Conservation (phyloP, 2,797 vertebrate genomes). For the Megalops cyprinoides region DNA sequence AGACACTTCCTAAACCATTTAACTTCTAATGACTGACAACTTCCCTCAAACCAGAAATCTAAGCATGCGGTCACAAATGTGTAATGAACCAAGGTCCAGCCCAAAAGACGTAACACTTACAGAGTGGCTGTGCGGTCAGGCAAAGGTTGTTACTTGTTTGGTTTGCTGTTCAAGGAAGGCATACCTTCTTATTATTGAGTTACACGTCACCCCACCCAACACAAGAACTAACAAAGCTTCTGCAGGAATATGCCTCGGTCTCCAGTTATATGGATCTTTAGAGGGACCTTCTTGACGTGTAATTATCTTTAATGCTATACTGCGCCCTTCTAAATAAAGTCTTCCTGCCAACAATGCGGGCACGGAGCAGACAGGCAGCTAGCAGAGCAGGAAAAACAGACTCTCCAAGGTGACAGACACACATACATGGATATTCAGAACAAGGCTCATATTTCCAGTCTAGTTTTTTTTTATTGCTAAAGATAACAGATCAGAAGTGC, state of each 20-base stretch:
- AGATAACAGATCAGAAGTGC: constrained; percentile 18
- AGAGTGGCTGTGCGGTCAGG: constrained; percentile 61
- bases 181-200: constrained; percentile 67
- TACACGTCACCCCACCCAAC: constrained; percentile 69
- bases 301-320: constrained; percentile 86
- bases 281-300: constrained; percentile 74
- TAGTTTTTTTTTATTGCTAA: neutral
- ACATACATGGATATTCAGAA: constrained; percentile 37
- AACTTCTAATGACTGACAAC: constrained; percentile 60
- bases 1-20: constrained; percentile 57
- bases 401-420: constrained; percentile 58
- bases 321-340: constrained; percentile 80
- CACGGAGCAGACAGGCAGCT: constrained; percentile 59
- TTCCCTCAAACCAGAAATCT: constrained; percentile 68
- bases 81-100: constrained; percentile 54
- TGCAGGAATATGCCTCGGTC: constrained; percentile 35
- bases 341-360: constrained; percentile 71
- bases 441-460: constrained; percentile 6
- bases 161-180: constrained; percentile 66
- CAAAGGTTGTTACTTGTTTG: constrained; percentile 61
- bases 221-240: constrained; percentile 58
- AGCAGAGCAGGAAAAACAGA: constrained; percentile 63
- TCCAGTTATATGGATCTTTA: constrained; percentile 61
- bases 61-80: constrained; percentile 69
- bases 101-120: constrained; percentile 56